phyloP scores from a whole-genome alignment of 2,113 vertebrate genomes.

The Plectropomus leopardus region DNA sequence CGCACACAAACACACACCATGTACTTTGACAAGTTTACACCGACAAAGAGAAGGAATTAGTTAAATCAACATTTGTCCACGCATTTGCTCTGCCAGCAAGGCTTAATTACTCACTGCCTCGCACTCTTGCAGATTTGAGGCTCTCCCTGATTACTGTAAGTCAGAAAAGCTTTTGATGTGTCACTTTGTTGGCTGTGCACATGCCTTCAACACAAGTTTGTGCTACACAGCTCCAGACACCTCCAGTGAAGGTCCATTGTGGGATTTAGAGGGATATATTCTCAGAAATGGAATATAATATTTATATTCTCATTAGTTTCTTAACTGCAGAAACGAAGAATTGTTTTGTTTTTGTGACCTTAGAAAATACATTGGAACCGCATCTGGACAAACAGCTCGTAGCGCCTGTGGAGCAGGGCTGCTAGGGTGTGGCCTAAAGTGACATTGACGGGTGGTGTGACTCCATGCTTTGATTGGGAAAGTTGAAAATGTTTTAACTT shows the following conservation, averaged over 20 bases:
- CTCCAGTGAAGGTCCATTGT: background rate
- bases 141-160: constrained; percentile 64
- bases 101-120: constrained; percentile 72
- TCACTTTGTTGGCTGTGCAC: constrained; percentile 39
- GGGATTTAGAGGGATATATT: background rate
- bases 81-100: constrained; percentile 52
- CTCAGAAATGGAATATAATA: background rate
- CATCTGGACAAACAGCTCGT: no score
- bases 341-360: background rate
- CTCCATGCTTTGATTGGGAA: no score
- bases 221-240: constrained; percentile 19
- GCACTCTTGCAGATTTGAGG: constrained; percentile 52
- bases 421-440: no score
- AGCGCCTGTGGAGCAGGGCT: no score
- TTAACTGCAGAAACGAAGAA: background rate
- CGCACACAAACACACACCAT: background rate
- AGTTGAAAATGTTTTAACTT: no score
- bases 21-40: constrained; percentile 49
- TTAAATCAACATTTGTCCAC: constrained; percentile 57
- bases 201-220: constrained; percentile 4
- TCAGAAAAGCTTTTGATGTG: constrained; percentile 71
- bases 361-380: no score
- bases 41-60: constrained; percentile 60
- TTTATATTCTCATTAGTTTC: background rate
- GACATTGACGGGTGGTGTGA: no score